These are phyloP conservation scores for Chrysochloris asiatica DNA, from an alignment of 2,113 vertebrate species.

Conservation along the genomic window DNA sequence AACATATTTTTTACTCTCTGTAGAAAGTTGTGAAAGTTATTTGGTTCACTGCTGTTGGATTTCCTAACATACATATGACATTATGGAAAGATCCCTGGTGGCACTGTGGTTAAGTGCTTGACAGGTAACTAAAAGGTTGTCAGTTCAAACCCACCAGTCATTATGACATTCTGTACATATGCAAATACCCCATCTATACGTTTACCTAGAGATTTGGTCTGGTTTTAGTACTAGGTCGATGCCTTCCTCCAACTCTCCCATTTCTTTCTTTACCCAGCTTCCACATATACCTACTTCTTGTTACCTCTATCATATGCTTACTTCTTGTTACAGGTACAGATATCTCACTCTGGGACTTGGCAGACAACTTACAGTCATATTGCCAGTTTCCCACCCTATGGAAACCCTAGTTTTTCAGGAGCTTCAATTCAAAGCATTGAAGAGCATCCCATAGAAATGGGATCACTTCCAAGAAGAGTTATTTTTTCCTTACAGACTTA, in stretches of 20 bases:
- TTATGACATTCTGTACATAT: background rate
- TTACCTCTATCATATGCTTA: background rate
- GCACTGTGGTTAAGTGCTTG: too few relatives aligned
- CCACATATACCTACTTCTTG: background rate
- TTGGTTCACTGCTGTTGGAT: constrained; percentile 28
- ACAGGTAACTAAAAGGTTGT: too few relatives aligned
- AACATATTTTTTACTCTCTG: background rate
- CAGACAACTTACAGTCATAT: constrained; percentile 10
- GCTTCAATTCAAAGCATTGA: background rate
- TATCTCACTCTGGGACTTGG: background rate
- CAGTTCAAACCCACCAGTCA: too few relatives aligned
- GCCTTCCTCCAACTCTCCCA: background rate
- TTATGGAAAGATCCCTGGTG: too few relatives aligned
- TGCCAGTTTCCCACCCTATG: background rate
- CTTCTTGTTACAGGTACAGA: background rate
- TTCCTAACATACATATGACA: background rate
- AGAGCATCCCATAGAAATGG: too few relatives aligned
- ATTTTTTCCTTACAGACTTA: background rate
- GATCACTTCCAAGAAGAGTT: background rate
- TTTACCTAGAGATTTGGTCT: background rate
- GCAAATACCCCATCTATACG: background rate
- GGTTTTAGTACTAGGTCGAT: constrained; percentile 20
- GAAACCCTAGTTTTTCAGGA: constrained; percentile 4
- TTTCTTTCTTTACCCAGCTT: background rate
- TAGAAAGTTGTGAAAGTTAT: background rate